These are phyloP conservation scores for Bettongia penicillata DNA, from an alignment of 2,113 vertebrate species.

Conservation along the genomic window DNA sequence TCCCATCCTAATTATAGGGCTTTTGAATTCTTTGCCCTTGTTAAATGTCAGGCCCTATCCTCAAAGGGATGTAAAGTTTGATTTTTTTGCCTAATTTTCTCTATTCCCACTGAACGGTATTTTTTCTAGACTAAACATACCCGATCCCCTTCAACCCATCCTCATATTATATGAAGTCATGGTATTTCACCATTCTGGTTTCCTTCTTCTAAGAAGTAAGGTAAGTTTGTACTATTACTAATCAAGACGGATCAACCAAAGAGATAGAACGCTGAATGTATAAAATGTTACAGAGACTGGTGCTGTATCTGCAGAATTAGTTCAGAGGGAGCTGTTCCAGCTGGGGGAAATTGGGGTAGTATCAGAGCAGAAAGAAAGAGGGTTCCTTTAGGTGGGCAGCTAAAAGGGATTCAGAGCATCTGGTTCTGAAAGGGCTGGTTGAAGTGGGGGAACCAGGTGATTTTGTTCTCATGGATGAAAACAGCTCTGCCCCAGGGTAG, in stretches of 20 bases:
- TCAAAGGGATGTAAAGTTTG: constrained; percentile 68
- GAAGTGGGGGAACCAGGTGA: background rate
- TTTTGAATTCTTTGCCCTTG: constrained; percentile 63
- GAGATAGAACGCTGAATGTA: background rate
- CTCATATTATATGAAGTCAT: background rate
- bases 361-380: background rate
- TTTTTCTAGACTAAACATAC: background rate
- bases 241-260: background rate
- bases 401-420: background rate
- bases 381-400: background rate
- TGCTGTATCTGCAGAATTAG: background rate
- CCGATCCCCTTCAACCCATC: background rate
- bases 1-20: constrained; percentile 57
- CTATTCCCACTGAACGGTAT: background rate
- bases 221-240: background rate
- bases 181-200: background rate
- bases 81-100: constrained; percentile 68
- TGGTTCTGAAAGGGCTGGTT: no score
- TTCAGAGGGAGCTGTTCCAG: background rate
- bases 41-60: constrained; percentile 65
- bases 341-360: background rate
- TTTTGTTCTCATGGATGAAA: background rate
- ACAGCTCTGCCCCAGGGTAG: background rate
- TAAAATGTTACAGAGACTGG: background rate
- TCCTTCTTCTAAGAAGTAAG: background rate